These are phyloP conservation scores for Cyclophora albipunctata DNA, from an alignment of 2,888 invertebrate species.

Conservation along the genomic window DNA sequence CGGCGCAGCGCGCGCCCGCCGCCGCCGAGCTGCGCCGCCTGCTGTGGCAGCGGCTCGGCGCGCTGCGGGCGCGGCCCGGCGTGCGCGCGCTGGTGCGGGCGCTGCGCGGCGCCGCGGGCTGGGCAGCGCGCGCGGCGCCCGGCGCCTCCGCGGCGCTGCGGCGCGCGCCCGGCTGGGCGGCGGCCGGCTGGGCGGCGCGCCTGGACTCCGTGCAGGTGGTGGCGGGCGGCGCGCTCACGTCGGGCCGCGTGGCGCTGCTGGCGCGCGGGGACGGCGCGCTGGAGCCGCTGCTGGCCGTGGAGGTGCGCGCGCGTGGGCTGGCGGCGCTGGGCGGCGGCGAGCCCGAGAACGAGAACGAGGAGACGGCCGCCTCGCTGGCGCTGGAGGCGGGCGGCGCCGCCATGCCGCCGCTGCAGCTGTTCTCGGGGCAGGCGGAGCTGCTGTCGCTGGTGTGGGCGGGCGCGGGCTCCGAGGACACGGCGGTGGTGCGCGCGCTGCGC, in stretches of 20 bases:
- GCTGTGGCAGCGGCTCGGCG: slow-evolving; percentile 39
- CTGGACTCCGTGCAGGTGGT: slow-evolving; percentile 49
- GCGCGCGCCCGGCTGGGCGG: slow-evolving; percentile 32
- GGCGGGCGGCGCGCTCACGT: slow-evolving; percentile 40
- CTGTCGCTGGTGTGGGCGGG: slow-evolving; percentile 58
- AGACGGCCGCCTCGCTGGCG: slow-evolving; percentile 34
- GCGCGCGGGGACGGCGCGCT: slow-evolving; percentile 9
- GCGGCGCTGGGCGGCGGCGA: slow-evolving; percentile 25
- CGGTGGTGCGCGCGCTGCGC: slow-evolving; percentile 39
- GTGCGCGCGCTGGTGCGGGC: slow-evolving; percentile 22
- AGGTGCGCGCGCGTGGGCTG: slow-evolving; percentile 43
- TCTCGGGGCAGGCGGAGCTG: slow-evolving; percentile 41
- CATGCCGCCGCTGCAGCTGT: slow-evolving; percentile 42
- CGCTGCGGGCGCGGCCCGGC: slow-evolving; percentile 22
- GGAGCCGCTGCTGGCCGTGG: slow-evolving; percentile 22
- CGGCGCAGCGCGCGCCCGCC: slow-evolving; percentile 15
- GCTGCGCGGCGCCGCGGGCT: slow-evolving; percentile 24
- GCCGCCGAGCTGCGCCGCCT: slow-evolving; percentile 46
- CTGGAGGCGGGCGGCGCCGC: slow-evolving; percentile 22
- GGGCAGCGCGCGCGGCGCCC: slow-evolving; percentile 32
- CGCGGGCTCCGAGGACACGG: slow-evolving; percentile 41
- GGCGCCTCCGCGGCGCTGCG: slow-evolving; percentile 37
- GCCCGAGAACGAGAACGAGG: slow-evolving; percentile 17
- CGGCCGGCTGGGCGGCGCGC: slow-evolving; percentile 27
- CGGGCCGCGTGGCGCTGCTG: slow-evolving; percentile 37